A percentile compares a stretch with the other conserved stretches of the same genome.
Conservation (phyloP, 2,113 vertebrate species). For the Pandion haliaetus region DNA sequence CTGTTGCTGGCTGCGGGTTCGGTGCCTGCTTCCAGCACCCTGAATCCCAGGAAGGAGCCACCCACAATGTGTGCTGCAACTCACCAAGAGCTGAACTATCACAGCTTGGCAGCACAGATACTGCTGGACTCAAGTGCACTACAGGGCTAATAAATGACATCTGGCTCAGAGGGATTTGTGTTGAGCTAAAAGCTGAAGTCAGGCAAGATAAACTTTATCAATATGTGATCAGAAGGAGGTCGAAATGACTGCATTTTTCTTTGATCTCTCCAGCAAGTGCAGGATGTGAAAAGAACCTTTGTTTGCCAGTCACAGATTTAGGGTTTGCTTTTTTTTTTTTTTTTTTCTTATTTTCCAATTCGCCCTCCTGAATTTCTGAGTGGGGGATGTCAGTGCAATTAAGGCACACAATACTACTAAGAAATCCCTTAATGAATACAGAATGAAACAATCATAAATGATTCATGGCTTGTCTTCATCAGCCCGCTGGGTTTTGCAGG, state of each 20-base stretch:
- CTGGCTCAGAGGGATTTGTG: not conserved
- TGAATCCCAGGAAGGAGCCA: not conserved
- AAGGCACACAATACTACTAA: conserved; percentile 36
- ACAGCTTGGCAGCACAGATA: not conserved
- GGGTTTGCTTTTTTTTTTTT: not conserved
- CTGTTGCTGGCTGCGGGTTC: not conserved
- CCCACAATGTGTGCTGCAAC: not conserved
- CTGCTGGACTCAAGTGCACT: not conserved
- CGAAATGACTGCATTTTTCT: not conserved
- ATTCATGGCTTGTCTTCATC: conserved; percentile 39
- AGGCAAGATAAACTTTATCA: conserved; percentile 38
- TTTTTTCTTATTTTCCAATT: not conserved
- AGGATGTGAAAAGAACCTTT: not conserved
- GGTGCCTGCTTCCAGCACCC: not conserved
- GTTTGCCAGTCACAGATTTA: not conserved
- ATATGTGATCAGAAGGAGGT: conserved; percentile 48
- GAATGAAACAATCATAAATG: conserved; percentile 53
- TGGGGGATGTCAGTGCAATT: conserved; percentile 36
- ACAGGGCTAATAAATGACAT: not conserved
- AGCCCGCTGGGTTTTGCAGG: not conserved
- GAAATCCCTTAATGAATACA: conserved; percentile 50
- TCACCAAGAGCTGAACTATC: not conserved
- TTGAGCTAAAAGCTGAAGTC: conserved; percentile 11
- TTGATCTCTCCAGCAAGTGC: conserved; percentile 24
- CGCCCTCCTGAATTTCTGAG: not conserved